Base-by-base conservation (phyloP, 1,140 invertebrate species). In the Drosophila sturtevanti region DNA sequence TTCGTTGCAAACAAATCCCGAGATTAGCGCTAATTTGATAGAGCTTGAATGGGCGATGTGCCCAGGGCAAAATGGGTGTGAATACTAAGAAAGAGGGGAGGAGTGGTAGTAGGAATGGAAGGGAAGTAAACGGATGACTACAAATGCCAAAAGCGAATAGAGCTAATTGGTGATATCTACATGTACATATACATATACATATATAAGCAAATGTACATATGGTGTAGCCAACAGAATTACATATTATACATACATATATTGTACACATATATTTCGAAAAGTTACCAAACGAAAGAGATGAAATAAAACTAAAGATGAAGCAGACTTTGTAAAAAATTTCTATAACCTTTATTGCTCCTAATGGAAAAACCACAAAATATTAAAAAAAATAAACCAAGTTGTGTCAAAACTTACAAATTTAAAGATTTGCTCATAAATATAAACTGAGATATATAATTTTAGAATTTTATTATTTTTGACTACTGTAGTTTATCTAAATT, bases 1-100 rank as follows among this genome's bases (percentile, higher is more conserved):
- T 77, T 80, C 66, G 51, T 73, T 73, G 81, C 77, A 51, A 80
- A 85, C 52, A 77, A 68, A 79, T 79, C 63, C 73, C 68, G 48
- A 68, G 72, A 75, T 75, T 51, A 67, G 55, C 72, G 66, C 71
- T 82, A 75, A 78, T 74, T 76, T 84, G 71, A 80, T 80, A 56
- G 66, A 51, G 66, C 51, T 56, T 77, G 67, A 48, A 71, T 77
- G 73, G 70, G 66, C 34, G 27, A 55, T 34, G 31, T 77, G 74
- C 41, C 75, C 67, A 38, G 0, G 66, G 74, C 67, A 21, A 48
- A 48, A 48, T 48, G 41, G 37, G 37, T 48, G 41, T 21, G 9
- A 4, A 48, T 48, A 48, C 41, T n/a, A 21, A 21, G 16, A 48
- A 4, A 18, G 18, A 16, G 41, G 41, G 4, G 12, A 4, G 37